Evolutionary conservation across 2,113 vertebrate species (phyloP), one percentile per base, ranked within the genome.

Genomic region (Lontra canadensis): DNA sequence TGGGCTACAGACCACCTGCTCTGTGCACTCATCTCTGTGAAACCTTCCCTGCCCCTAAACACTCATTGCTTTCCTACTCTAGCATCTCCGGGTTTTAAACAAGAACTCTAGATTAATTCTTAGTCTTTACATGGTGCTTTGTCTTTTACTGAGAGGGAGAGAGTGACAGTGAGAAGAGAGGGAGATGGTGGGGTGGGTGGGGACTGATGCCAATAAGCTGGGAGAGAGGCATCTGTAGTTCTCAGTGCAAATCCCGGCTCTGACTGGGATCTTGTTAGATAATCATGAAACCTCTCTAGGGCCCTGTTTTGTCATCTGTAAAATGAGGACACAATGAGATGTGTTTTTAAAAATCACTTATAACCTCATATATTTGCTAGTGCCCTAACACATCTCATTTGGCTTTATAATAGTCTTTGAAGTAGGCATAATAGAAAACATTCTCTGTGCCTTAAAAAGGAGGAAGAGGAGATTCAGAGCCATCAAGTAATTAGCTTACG

Each of bases 261-360:
- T 55, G 11, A 7, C 57, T 63, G 39, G 47, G 59, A 34, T 39
- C 4, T 49, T 25, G 7, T 74, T 34, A 57, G 67, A 59, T 49
- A 61, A 63, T 47, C 20, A 34, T 25, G 57, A 74, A 39, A 55
- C 3, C 65, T 20, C 42, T 18, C 6, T 61, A 31, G 23, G 47
- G 47, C 44, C 79, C 67, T 76, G 5, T 79, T 93, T 76, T 83
- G 36, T 55, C 49, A 26, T 80, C 78, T 74, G 61, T 83, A 69
- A 83, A 80, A 71, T 76, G 55, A 95, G 18, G 11, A 6, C 9
- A 34, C 18, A 61, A 65, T 6, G 8, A 34, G 78, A 63, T 79
- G 15, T 5, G 47, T 80, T 92, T 49, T 96, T 94, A 69, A 90
- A 95, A 92, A 90, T 92, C 25, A 76, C n/a, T 59, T 44, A 57